These are phyloP conservation scores for Melanotaenia maccullochi DNA, from an alignment of 2,797 vertebrate genomes.

Conservation along the genomic window DNA sequence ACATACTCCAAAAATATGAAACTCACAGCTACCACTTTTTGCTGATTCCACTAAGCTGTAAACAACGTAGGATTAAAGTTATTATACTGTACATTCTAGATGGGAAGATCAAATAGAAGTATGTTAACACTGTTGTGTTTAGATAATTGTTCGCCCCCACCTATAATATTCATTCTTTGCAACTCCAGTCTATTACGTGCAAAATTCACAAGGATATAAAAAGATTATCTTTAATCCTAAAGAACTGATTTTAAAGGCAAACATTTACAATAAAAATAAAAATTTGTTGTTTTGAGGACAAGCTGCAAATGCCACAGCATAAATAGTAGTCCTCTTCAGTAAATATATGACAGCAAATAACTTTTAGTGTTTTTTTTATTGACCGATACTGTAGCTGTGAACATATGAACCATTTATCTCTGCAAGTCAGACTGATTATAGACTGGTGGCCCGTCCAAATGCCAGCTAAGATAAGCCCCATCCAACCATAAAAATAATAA, in stretches of 20 bases:
- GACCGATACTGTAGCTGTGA: background rate
- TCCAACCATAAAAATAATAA: background rate
- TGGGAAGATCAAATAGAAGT: too few relatives aligned
- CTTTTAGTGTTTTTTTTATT: background rate
- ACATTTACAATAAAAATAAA: background rate
- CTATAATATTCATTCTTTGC: too few relatives aligned
- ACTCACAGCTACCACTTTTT: too few relatives aligned
- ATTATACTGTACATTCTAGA: background rate
- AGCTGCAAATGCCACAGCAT: too few relatives aligned
- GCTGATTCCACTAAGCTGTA: background rate
- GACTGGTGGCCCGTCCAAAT: background rate
- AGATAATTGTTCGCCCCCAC: too few relatives aligned
- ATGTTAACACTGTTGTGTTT: too few relatives aligned
- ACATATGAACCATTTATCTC: background rate
- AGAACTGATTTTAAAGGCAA: background rate
- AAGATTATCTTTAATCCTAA: background rate
- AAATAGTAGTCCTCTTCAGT: background rate
- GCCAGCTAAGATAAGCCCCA: background rate
- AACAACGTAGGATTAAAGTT: background rate
- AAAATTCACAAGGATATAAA: background rate
- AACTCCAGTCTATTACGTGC: too few relatives aligned
- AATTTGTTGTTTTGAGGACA: background rate
- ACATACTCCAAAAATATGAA: slow-evolving; percentile 10
- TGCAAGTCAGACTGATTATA: background rate
- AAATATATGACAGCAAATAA: background rate